These are phyloP conservation scores for Monodelphis domestica DNA, from an alignment of 2,797 vertebrate genomes.

Conservation along the genomic window DNA sequence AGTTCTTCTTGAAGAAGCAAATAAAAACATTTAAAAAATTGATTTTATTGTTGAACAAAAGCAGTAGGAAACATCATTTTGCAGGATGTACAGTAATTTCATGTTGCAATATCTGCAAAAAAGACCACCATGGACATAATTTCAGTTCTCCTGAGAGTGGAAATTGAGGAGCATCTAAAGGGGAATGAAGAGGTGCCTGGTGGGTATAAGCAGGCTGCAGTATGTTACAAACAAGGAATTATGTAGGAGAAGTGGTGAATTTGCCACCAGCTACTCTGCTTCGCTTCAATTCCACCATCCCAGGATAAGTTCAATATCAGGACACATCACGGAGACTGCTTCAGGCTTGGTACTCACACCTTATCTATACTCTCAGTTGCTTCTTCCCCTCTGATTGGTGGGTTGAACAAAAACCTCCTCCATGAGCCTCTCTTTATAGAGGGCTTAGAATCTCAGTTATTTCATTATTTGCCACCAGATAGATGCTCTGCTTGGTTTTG, in stretches of 20 bases:
- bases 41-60: not conserved
- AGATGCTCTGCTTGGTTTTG: not conserved
- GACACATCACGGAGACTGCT: not conserved
- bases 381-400: not conserved
- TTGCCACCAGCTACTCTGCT: not conserved
- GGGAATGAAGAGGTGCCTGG: not conserved
- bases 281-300: not conserved
- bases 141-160: not conserved
- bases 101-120: not conserved
- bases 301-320: not conserved
- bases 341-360: not conserved
- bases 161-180: not conserved
- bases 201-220: not conserved
- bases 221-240: not conserved
- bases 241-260: not conserved
- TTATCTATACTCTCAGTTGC: not conserved
- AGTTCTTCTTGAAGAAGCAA: not conserved
- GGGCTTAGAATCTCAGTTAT: not conserved
- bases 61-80: not conserved
- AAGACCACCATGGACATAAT: not conserved
- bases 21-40: not conserved
- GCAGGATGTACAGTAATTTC: not conserved
- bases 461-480: not conserved
- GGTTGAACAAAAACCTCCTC: not conserved
- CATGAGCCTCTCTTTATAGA: not conserved